Evolutionary conservation across 1,140 invertebrate species (phyloP).

Genomic region (Drosophila quadrilineata): DNA sequence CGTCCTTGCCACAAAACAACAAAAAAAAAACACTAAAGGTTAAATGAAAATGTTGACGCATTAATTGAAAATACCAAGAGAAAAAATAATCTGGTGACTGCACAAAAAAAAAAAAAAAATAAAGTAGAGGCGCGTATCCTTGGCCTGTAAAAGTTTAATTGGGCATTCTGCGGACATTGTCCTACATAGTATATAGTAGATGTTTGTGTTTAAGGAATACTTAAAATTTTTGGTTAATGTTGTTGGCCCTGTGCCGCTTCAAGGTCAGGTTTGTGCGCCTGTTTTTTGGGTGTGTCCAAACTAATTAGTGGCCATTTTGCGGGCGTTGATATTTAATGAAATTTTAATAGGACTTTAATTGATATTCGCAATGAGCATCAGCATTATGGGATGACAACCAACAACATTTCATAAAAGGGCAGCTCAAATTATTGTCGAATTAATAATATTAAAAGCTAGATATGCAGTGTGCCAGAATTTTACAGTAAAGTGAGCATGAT

Average conservation of each 20-base stretch:
- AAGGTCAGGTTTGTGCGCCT: slow-evolving; percentile 42
- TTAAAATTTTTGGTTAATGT: slow-evolving; percentile 25
- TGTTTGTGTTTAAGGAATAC: too few relatives aligned
- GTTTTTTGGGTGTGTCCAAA: slow-evolving; percentile 41
- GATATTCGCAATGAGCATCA: not conserved
- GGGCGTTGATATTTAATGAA: slow-evolving; percentile 66
- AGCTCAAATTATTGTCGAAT: not conserved
- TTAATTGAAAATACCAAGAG: slow-evolving; percentile 47
- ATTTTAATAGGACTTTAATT: slow-evolving; percentile 73
- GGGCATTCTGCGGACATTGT: slow-evolving; percentile 45
- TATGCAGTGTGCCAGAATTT: too few relatives aligned
- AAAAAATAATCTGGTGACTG: slow-evolving; percentile 2
- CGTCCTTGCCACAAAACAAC: too few relatives aligned
- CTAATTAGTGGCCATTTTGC: slow-evolving; percentile 72
- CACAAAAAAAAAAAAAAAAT: slow-evolving; percentile 22
- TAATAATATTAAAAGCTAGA: not conserved
- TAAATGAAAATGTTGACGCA: slow-evolving; percentile 64
- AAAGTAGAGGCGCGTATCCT: slow-evolving; percentile 8
- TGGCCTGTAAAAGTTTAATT: slow-evolving; percentile 62
- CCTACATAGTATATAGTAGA: too few relatives aligned
- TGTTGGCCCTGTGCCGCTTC: slow-evolving; percentile 19
- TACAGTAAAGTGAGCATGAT: too few relatives aligned
- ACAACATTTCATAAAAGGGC: not conserved
- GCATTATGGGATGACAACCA: not conserved
- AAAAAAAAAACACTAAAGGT: slow-evolving; percentile 48